Conservation (phyloP, 2,888 invertebrate species). For the Hyles lineata region DNA sequence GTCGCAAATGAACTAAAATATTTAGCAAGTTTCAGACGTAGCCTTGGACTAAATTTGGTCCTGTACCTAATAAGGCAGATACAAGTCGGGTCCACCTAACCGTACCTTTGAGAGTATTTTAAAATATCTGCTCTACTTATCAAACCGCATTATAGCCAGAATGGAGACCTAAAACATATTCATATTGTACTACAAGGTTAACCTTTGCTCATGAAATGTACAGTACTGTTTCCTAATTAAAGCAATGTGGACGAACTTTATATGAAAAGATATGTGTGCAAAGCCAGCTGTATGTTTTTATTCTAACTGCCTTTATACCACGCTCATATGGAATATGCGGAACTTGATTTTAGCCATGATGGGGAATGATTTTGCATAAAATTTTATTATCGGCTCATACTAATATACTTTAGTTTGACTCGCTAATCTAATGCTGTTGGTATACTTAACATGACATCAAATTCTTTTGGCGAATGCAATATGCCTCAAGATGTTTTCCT, state of each 20-base stretch:
- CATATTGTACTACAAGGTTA: neutral
- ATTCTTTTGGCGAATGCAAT: no score
- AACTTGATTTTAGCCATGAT: no score
- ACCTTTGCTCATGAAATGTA: neutral
- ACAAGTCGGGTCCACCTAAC: neutral
- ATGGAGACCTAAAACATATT: neutral
- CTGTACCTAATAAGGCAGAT: neutral
- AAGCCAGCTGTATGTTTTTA: no score
- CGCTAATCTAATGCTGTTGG: no score
- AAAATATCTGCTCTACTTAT: neutral
- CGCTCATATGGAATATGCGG: no score
- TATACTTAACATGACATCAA: no score
- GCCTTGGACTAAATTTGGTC: neutral
- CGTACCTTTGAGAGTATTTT: constrained; percentile 1
- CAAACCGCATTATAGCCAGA: neutral
- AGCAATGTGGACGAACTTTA: neutral
- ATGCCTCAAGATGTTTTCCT: no score
- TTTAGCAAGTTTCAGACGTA: neutral
- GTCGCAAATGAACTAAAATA: neutral
- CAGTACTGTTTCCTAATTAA: neutral
- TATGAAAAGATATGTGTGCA: no score
- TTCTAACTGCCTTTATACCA: no score
- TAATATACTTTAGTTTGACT: no score
- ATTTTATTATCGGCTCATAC: no score
- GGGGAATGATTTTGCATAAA: no score